Conservation (phyloP, 2,797 vertebrate genomes). For the Cynopterus sphinx region DNA sequence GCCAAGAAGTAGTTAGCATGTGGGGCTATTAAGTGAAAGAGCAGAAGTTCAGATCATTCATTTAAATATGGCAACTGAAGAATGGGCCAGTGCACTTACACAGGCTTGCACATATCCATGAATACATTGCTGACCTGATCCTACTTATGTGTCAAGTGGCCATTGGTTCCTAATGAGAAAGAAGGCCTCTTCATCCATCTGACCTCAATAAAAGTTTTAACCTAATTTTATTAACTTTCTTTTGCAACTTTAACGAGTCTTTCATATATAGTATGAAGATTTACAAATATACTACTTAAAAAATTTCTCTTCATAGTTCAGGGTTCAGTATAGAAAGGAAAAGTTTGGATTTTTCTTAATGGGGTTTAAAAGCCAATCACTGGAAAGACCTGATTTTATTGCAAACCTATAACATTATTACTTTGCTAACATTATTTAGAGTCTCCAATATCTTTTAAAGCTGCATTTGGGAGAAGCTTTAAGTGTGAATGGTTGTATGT, state of each 20-base stretch:
- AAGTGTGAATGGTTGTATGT: not conserved
- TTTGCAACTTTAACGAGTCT: slow-evolving; percentile 38
- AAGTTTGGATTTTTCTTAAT: not conserved
- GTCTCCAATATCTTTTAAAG: not conserved
- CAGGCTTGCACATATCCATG: not conserved
- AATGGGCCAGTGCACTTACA: not conserved
- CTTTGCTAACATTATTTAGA: not conserved
- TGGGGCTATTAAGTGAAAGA: not conserved
- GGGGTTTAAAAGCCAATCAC: not conserved
- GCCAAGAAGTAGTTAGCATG: not conserved
- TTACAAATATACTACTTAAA: not conserved
- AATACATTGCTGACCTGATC: not conserved
- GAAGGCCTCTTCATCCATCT: not conserved
- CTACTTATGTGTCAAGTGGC: not conserved
- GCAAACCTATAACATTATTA: not conserved
- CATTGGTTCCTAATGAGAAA: not conserved
- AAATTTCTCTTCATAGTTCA: not conserved
- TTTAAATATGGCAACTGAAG: not conserved
- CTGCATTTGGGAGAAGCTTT: not conserved
- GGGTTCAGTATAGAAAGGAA: not conserved
- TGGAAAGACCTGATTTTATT: not conserved
- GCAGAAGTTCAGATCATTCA: not conserved
- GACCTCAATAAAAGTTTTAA: not conserved
- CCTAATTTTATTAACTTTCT: slow-evolving; percentile 52
- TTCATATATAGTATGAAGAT: slow-evolving; percentile 12